These are phyloP conservation scores for Cisticola juncidis DNA, from an alignment of 2,113 vertebrate genomes.

Conservation along the genomic window DNA sequence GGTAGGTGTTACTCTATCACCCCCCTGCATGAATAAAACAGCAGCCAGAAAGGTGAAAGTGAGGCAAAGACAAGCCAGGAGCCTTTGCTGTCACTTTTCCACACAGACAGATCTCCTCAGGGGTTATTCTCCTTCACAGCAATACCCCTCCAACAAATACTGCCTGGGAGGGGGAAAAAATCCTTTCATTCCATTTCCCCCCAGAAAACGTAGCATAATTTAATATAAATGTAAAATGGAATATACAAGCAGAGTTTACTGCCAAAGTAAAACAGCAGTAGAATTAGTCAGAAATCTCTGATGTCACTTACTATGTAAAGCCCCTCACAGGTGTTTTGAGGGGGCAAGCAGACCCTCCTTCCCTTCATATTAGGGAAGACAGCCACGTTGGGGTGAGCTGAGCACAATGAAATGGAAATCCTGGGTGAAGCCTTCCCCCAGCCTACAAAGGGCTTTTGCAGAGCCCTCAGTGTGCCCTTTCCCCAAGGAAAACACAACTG, in stretches of 20 bases:
- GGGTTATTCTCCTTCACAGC: background rate
- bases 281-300: background rate
- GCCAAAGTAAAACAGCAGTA: background rate
- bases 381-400: background rate
- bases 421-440: background rate
- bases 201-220: background rate
- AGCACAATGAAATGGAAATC: background rate
- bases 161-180: background rate
- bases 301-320: background rate
- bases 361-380: rapidly evolving
- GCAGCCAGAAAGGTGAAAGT: background rate
- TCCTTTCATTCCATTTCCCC: background rate
- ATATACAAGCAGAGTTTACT: background rate
- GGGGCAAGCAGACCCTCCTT: background rate
- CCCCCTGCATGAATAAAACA: background rate
- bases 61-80: background rate
- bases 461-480: background rate
- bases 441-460: background rate
- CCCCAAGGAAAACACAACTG: background rate
- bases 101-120: background rate
- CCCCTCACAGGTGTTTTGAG: background rate
- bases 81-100: background rate
- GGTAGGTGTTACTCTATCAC: background rate
- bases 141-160: background rate
- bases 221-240: background rate